A percentile compares a stretch with the other conserved stretches of the same genome.
Evolutionary conservation across 2,113 vertebrate species (phyloP).

Genomic region (Cisticola juncidis): DNA sequence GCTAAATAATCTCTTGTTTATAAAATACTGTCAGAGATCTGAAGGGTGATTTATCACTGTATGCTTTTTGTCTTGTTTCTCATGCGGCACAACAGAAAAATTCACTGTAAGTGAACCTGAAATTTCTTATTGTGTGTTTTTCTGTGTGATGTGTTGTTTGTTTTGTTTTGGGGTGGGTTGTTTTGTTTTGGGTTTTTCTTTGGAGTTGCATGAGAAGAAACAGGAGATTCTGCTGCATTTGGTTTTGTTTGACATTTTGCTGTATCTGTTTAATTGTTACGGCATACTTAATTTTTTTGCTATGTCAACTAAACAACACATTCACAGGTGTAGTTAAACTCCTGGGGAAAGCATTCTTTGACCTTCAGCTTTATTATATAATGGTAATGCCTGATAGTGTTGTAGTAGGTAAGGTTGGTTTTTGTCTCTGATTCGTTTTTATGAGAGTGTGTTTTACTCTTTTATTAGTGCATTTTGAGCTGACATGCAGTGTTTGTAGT

Average conservation of each 20-base stretch:
- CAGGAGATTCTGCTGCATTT: not conserved
- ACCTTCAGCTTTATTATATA: not conserved
- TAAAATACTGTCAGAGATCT: not conserved
- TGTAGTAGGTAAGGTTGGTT: not conserved
- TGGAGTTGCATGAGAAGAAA: conserved; percentile 25
- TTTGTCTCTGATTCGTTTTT: not conserved
- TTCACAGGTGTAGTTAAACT: not conserved
- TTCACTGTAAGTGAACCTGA: conserved; percentile 75
- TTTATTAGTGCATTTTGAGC: not conserved
- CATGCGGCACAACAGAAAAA: conserved; percentile 72
- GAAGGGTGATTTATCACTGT: conserved; percentile 54
- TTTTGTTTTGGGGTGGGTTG: not conserved
- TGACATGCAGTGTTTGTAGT: not conserved
- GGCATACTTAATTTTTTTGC: not conserved
- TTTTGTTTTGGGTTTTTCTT: not conserved
- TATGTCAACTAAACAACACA: not conserved
- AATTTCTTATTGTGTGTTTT: conserved; percentile 33
- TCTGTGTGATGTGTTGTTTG: conserved; percentile 26
- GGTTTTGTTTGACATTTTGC: conserved; percentile 8
- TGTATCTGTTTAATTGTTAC: conserved; percentile 8
- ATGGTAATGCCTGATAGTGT: not conserved
- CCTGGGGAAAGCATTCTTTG: not conserved
- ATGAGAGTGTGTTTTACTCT: not conserved
- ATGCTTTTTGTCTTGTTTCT: conserved; percentile 72
- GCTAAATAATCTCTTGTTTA: conserved; percentile 4